phyloP scores from a whole-genome alignment of 2,888 invertebrate genomes.

The Arctia plantaginis region DNA sequence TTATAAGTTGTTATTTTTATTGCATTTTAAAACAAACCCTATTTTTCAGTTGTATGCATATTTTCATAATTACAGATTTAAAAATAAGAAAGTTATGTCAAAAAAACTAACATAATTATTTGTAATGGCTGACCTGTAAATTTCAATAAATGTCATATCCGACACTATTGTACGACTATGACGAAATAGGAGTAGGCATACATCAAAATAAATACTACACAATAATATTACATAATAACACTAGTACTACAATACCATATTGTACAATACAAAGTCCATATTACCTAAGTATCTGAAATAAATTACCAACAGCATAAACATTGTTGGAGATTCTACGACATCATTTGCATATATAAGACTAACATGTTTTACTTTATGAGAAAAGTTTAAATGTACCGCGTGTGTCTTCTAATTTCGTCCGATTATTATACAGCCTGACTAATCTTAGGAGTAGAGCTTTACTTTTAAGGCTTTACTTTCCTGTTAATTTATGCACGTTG shows the following conservation, averaged over 20 bases:
- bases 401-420: conserved; percentile 49
- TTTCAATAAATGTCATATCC: no score
- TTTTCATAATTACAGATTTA: no score
- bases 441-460: conserved; percentile 20
- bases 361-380: conserved; percentile 49
- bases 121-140: no score
- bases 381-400: conserved; percentile 49
- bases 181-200: no score
- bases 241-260: neutral
- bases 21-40: no score
- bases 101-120: no score
- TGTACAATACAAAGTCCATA: neutral
- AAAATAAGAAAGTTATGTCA: no score
- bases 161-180: no score
- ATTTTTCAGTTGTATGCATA: no score
- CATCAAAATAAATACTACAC: neutral
- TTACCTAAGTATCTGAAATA: neutral
- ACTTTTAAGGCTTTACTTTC: neutral
- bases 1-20: no score
- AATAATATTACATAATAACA: neutral
- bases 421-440: conserved; percentile 50
- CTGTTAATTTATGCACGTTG: neutral
- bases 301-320: neutral
- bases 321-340: conserved; percentile 23
- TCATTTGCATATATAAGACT: conserved; percentile 34